These are phyloP conservation scores for Nyctalus aviator DNA, from an alignment of 2,797 vertebrate species.

Conservation along the genomic window DNA sequence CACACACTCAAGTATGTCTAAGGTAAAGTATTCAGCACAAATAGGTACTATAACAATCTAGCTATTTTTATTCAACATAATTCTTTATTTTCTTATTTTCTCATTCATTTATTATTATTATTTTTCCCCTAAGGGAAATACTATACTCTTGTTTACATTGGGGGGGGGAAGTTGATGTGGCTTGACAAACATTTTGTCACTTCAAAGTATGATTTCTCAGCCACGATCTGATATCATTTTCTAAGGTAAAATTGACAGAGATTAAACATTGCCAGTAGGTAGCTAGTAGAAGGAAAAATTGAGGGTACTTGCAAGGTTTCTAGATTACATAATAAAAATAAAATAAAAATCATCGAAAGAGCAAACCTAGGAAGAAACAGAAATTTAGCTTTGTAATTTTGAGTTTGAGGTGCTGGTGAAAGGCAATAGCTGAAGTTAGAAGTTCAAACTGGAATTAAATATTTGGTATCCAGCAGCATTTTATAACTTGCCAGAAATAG, in stretches of 20 bases:
- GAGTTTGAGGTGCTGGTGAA: neutral
- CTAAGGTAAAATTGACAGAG: conserved; percentile 34
- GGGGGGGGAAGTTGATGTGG: neutral
- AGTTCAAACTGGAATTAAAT: neutral
- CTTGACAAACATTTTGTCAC: conserved; percentile 51
- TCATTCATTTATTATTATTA: neutral
- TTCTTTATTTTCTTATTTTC: neutral
- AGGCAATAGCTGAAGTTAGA: neutral
- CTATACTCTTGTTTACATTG: neutral
- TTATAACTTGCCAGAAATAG: neutral
- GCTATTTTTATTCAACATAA: neutral
- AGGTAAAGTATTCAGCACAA: neutral
- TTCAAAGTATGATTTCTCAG: conserved; percentile 21
- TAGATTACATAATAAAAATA: neutral
- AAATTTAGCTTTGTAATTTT: conserved; percentile 15
- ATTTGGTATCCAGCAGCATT: neutral
- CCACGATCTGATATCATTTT: conserved; percentile 28
- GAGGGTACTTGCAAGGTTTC: neutral
- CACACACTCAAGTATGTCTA: neutral
- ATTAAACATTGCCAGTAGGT: neutral
- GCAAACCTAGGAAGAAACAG: neutral
- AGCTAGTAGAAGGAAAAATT: neutral
- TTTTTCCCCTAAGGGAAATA: neutral
- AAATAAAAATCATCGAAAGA: neutral
- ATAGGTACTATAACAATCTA: neutral